Evolutionary conservation across 2,888 invertebrate genomes (phyloP), one percentile per base, ranked within the genome.

Genomic region (Leucophenga maculata): DNA sequence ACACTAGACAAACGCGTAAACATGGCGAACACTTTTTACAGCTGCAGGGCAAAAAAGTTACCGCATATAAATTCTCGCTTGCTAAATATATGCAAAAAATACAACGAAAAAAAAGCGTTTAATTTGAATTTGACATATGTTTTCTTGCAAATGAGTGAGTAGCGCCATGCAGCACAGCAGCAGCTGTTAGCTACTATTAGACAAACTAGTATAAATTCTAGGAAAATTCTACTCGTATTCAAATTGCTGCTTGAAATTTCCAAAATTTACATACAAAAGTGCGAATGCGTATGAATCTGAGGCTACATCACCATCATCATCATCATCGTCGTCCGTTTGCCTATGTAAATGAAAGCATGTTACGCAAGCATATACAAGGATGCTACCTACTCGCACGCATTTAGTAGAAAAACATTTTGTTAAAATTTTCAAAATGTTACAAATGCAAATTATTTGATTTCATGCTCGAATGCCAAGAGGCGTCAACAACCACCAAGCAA

Each of bases 91-190:
- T n/a, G 8, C 22, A 57, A 32, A 16, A 14, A 31, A 20, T n/a
- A n/a, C n/a, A n/a, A n/a, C n/a, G n/a, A 8, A n/a, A 26, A 26
- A 26, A 57, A 60, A 60, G 20, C 39, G 18, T 60, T 60, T 60
- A 60, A 60, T 60, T 60, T 60, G 39, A 60, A 60, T 60, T 60
- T 60, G 60, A 60, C 60, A 60, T 60, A 60, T 60, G 60, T 60
- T 60, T 60, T 8, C 11, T 39, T 39, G 8, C 60, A 16, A 16
- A 39, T 20, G 55, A 16, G 14, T 50, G 50, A 11, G 50, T n/a
- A 50, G 50, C 6, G 11, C 50, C 1, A 16, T 16, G 16, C 0
- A 52, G 39, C 8, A 39, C 8, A 1, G 39, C 8, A 39, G 3
- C 39, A 6, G 39, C 8, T 39, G 8, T 39, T 39, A 6, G 39